A percentile compares a stretch with the other conserved stretches of the same genome.
These are phyloP conservation scores for Eira barbara DNA, from an alignment of 2,113 vertebrate species.

Conservation along the genomic window DNA sequence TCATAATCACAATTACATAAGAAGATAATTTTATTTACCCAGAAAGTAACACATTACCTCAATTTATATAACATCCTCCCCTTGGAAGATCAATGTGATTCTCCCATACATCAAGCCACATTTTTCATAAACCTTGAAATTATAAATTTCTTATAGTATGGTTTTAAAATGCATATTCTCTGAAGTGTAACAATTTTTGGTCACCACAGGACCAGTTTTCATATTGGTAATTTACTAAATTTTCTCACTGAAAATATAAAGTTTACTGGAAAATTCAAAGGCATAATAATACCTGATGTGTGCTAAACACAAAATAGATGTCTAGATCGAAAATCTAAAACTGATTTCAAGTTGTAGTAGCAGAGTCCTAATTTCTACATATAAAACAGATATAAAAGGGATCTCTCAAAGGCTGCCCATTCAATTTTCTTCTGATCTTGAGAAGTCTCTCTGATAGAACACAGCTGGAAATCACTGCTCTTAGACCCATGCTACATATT, in stretches of 20 bases:
- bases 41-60: background rate
- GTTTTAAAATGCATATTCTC: background rate
- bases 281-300: background rate
- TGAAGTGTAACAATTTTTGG: background rate
- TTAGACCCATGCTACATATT: background rate
- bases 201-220: background rate
- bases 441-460: background rate
- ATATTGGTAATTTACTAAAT: background rate
- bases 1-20: background rate
- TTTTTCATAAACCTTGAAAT: background rate
- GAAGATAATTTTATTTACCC: background rate
- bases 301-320: background rate
- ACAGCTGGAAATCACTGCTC: background rate
- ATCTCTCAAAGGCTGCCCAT: background rate
- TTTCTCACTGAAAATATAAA: background rate
- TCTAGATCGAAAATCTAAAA: background rate
- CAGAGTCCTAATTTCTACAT: background rate
- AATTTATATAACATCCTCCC: background rate
- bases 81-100: background rate
- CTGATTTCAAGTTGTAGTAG: background rate
- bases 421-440: background rate
- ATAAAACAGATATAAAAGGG: background rate
- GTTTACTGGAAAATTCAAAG: background rate
- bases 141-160: background rate
- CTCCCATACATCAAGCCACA: background rate